Percentiles rank a stretch among this genome's conserved stretches.
phyloP scores from a whole-genome alignment of 2,113 vertebrate species.

The human (Homo sapiens) region DNA sequence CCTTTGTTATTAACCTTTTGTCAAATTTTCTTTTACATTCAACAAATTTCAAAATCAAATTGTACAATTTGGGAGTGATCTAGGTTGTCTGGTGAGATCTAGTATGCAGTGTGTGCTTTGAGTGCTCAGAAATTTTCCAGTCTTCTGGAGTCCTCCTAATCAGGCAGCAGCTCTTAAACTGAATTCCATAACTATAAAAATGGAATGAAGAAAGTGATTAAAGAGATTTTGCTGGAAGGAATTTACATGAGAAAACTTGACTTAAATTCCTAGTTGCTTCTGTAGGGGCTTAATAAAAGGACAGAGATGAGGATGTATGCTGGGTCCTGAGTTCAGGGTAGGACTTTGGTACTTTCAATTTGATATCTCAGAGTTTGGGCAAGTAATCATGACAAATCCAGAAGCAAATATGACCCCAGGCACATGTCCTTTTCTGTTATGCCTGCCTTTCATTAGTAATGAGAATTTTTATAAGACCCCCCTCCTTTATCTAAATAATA shows the following conservation, averaged over 20 bases:
- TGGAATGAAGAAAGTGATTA: not conserved
- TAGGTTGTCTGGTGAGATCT: conserved; percentile 4
- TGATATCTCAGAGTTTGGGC: not conserved
- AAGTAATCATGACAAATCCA: not conserved
- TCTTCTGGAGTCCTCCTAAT: conserved; percentile 68
- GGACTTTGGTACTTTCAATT: not conserved
- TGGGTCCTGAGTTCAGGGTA: not conserved
- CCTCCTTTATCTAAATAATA: not conserved
- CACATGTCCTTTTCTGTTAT: not conserved
- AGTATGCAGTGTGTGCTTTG: conserved; percentile 47
- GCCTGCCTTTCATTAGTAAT: not conserved
- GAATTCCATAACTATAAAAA: not conserved
- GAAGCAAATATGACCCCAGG: not conserved
- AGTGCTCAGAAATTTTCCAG: conserved; percentile 52
- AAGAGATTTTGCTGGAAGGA: not conserved
- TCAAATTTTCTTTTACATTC: not conserved
- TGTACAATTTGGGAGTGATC: not conserved
- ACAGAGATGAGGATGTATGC: not conserved
- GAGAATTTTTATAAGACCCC: not conserved
- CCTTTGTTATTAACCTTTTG: not conserved
- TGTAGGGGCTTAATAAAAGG: conserved; percentile 6
- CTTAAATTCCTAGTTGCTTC: conserved; percentile 15
- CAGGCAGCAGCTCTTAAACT: conserved; percentile 54
- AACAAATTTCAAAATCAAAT: not conserved
- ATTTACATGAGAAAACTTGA: not conserved